Conservation (phyloP, 2,888 invertebrate genomes). For the Ornithoptera priamus region DNA sequence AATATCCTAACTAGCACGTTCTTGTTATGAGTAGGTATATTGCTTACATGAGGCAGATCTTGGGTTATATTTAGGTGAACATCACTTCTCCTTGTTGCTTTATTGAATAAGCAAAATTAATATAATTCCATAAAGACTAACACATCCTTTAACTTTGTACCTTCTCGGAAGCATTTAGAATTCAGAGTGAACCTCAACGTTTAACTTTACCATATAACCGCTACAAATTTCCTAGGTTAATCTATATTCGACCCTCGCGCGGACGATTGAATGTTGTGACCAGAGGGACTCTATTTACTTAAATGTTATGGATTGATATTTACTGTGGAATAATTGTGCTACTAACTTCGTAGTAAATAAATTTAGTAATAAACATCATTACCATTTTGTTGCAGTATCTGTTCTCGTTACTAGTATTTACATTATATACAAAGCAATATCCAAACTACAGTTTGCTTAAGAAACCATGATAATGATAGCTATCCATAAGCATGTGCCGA, state of each 20-base stretch:
- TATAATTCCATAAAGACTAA: not conserved
- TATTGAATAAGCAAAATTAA: not conserved
- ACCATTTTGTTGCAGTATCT: not conserved
- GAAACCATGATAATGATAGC: too few species aligned
- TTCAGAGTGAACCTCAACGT: not conserved
- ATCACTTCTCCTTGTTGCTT: not conserved
- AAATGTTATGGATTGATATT: slow-evolving; percentile 62
- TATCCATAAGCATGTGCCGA: too few species aligned
- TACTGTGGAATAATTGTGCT: slow-evolving; percentile 1
- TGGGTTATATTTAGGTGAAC: too few species aligned
- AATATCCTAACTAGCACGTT: not conserved
- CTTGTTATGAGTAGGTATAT: not conserved
- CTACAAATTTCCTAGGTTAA: slow-evolving; percentile 40
- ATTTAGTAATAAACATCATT: not conserved
- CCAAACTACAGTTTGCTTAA: too few species aligned
- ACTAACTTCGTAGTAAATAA: not conserved
- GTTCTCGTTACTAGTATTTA: too few species aligned
- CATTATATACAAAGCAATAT: too few species aligned
- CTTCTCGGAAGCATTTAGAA: not conserved
- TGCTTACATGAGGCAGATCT: not conserved
- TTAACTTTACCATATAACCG: slow-evolving; percentile 4
- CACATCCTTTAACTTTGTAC: not conserved
- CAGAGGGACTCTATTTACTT: slow-evolving; percentile 64
- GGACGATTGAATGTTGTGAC: slow-evolving; percentile 78
- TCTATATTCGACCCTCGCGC: slow-evolving; percentile 75